phyloP scores from a whole-genome alignment of 2,797 vertebrate species.

The Brachymystax lenok region DNA sequence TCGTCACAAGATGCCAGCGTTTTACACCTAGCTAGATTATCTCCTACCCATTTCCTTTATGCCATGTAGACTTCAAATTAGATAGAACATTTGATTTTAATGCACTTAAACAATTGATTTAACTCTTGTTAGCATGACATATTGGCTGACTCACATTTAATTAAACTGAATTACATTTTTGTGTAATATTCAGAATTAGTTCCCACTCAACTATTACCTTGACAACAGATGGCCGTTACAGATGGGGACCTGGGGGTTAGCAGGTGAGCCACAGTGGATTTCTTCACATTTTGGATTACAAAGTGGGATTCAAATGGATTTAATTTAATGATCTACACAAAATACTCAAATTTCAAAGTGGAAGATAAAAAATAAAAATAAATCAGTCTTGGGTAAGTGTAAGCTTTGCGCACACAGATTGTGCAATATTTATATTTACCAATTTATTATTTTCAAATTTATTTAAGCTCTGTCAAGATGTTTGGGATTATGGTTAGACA shows the following conservation, averaged over 20 bases:
- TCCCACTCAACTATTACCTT: conserved; percentile 9
- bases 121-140: not conserved
- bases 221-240: not conserved
- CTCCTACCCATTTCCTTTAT: conserved; percentile 35
- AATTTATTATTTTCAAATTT: no score
- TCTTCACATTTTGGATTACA: no score
- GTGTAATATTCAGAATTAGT: conserved; percentile 1
- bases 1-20: not conserved
- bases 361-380: no score
- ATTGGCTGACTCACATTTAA: conserved; percentile 1
- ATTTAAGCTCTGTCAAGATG: no score
- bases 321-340: no score
- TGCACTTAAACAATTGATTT: conserved; percentile 36
- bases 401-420: no score
- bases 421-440: no score
- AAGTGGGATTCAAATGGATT: no score
- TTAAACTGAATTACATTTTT: conserved; percentile 14
- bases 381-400: no score
- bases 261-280: no score
- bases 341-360: no score
- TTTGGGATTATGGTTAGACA: no score
- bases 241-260: not conserved
- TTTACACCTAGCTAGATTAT: not conserved
- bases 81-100: conserved; percentile 21
- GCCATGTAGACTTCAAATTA: conserved; percentile 11